phyloP scores from a whole-genome alignment of 2,888 invertebrate genomes.

The Nomada lathburiana region DNA sequence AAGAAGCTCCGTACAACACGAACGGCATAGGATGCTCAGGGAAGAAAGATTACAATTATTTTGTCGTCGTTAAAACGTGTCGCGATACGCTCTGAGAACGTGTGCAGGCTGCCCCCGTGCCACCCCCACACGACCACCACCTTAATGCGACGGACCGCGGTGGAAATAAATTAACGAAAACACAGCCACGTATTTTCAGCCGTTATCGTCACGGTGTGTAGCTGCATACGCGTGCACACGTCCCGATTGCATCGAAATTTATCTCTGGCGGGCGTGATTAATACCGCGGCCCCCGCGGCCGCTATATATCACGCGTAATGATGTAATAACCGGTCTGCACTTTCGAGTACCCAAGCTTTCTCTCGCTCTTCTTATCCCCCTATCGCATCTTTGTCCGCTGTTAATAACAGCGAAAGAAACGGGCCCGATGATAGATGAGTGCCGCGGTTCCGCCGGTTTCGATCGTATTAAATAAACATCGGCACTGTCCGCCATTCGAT shows the following conservation, averaged over 20 bases:
- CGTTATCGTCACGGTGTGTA: constrained; percentile 52
- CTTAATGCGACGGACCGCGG: constrained; percentile 36
- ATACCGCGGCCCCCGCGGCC: constrained; percentile 54
- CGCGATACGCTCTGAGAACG: constrained; percentile 13
- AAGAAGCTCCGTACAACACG: not conserved
- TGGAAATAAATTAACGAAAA: constrained; percentile 56
- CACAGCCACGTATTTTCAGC: constrained; percentile 48
- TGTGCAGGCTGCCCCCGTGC: not conserved
- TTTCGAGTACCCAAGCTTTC: constrained; percentile 46
- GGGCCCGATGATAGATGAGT: constrained; percentile 59
- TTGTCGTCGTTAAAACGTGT: constrained; percentile 38
- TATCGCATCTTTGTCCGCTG: constrained; percentile 38
- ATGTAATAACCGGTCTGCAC: constrained; percentile 71
- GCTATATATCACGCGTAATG: constrained; percentile 72
- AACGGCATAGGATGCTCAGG: not conserved
- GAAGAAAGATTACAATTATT: constrained; percentile 38
- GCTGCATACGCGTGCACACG: constrained; percentile 57
- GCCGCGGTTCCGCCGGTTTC: constrained; percentile 29
- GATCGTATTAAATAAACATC: constrained; percentile 70
- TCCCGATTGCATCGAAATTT: constrained; percentile 70
- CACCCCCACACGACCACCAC: not conserved
- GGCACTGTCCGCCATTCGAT: constrained; percentile 39
- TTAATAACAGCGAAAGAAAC: constrained; percentile 68
- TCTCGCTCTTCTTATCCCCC: constrained; percentile 55
- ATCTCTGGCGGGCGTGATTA: constrained; percentile 68